Evolutionary conservation across 2,113 vertebrate genomes (phyloP), one percentile per base, ranked within the genome.

Genomic region (Camelus bactrianus): DNA sequence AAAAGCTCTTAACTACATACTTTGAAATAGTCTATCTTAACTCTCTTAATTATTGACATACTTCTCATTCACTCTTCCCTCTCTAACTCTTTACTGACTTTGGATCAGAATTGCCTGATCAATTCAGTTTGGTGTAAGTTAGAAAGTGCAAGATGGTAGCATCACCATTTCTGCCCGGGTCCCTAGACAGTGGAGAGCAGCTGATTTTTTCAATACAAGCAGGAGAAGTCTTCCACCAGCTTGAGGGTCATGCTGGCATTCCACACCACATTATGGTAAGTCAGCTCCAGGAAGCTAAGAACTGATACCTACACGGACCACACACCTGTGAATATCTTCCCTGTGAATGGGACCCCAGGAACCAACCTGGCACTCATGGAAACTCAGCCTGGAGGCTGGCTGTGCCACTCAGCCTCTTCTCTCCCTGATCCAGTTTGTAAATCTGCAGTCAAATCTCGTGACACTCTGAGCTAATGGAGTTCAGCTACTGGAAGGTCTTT

Each of bases 401-500:
- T 76, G 24, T 42, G 52, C 48, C 65, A 64, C n/a, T 81, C 85
- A 58, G 91, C 46, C 16, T 42, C 20, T 73, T 79, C 56, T 72
- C 72, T 56, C 60, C 75, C 88, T 42, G 62, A 95, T 73, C 84
- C 22, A 12, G 65, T 58, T 82, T 83, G 94, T 87, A 96, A 93
- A 97, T 89, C 96, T 30, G 32, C 69, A 87, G 77, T 79, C 85
- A 77, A 52, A 77, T 91, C 95, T 91, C 60, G 3, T 73, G 96
- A 97, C 85, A 82, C 70, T 92, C 62, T 32, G 93, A 97, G 82
- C 65, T 96, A 89, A 95, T 93, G 95, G 85, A 88, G 94, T 65
- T 96, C 81, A 94, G 93, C 56, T 91, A 95, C 89, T 89, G 89
- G 73, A 93, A 97, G 92, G 89, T 93, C 97, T 97, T 95, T 82